Percentiles rank a stretch among this genome's conserved stretches.
phyloP scores from a whole-genome alignment of 2,888 invertebrate genomes.

The Lathronympha strigana region DNA sequence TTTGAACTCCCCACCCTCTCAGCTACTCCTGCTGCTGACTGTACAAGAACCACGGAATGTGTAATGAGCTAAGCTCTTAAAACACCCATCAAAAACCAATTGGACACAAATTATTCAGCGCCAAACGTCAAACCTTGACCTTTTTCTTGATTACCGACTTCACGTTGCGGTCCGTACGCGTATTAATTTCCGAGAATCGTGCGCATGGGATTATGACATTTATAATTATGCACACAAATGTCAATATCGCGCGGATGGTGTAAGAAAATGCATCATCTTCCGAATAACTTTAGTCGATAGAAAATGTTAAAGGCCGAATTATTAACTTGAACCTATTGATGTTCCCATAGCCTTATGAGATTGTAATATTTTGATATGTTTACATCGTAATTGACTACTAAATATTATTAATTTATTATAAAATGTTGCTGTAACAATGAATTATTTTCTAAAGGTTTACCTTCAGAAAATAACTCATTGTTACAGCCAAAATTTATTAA shows the following conservation, averaged over 20 bases:
- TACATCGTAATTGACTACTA: background rate
- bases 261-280: slow-evolving; percentile 60
- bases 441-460: too few relatives aligned
- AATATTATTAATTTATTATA: too few relatives aligned
- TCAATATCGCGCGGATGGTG: slow-evolving; percentile 48
- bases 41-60: slow-evolving; percentile 32
- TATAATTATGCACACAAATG: slow-evolving; percentile 54
- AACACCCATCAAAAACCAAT: slow-evolving; percentile 73
- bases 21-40: too few relatives aligned
- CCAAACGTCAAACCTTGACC: slow-evolving; percentile 75
- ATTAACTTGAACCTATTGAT: slow-evolving; percentile 61
- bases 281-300: slow-evolving; percentile 59
- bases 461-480: too few relatives aligned
- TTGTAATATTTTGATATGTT: slow-evolving; percentile 47
- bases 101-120: slow-evolving; percentile 69
- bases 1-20: too few relatives aligned
- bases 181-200: slow-evolving; percentile 58
- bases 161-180: slow-evolving; percentile 59
- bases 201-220: slow-evolving; percentile 52
- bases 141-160: slow-evolving; percentile 69
- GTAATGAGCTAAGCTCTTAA: slow-evolving; percentile 54
- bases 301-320: slow-evolving; percentile 68
- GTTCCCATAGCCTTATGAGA: slow-evolving; percentile 72
- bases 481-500: too few relatives aligned
- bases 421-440: too few relatives aligned